Evolutionary conservation across 2,888 invertebrate genomes (phyloP).

Genomic region (Campaea margaritaria): DNA sequence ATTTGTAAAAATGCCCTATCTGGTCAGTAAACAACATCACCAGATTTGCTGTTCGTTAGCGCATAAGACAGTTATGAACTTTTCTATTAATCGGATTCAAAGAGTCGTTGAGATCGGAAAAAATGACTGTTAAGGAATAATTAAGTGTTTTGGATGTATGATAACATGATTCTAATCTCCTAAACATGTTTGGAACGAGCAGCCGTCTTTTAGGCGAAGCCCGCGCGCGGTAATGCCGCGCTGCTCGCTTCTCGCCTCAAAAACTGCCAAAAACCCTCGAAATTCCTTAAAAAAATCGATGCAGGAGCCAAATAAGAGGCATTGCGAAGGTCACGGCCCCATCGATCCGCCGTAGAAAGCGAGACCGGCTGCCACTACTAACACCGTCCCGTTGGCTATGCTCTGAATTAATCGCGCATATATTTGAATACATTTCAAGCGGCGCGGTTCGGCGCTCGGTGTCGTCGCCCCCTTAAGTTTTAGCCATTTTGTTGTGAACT

Average conservation of each 20-base stretch:
- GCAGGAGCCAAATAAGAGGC: constrained; percentile 78
- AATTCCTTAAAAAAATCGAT: constrained; percentile 68
- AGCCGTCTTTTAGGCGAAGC: background rate
- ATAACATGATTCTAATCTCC: background rate
- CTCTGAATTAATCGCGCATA: constrained; percentile 87
- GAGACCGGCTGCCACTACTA: constrained; percentile 84
- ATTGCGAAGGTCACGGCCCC: constrained; percentile 83
- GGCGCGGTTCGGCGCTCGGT: constrained; percentile 75
- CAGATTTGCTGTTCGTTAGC: background rate
- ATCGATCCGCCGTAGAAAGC: constrained; percentile 85
- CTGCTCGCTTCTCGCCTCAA: constrained; percentile 20
- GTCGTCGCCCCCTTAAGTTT: constrained; percentile 83
- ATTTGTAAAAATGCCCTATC: too few relatives aligned
- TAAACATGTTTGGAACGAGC: background rate
- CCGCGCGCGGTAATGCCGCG: constrained; percentile 8
- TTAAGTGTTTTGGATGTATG: background rate
- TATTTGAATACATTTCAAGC: constrained; percentile 82
- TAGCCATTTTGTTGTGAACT: constrained; percentile 74
- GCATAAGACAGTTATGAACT: too few relatives aligned
- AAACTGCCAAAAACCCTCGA: constrained; percentile 36
- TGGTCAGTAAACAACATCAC: background rate
- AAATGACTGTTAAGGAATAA: too few relatives aligned
- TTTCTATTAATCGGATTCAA: too few relatives aligned
- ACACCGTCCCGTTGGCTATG: constrained; percentile 85
- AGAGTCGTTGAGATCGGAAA: too few relatives aligned